Evolutionary conservation across 1,140 invertebrate genomes (phyloP), one percentile per base, ranked within the genome.

Genomic region (Galendromus occidentalis): DNA sequence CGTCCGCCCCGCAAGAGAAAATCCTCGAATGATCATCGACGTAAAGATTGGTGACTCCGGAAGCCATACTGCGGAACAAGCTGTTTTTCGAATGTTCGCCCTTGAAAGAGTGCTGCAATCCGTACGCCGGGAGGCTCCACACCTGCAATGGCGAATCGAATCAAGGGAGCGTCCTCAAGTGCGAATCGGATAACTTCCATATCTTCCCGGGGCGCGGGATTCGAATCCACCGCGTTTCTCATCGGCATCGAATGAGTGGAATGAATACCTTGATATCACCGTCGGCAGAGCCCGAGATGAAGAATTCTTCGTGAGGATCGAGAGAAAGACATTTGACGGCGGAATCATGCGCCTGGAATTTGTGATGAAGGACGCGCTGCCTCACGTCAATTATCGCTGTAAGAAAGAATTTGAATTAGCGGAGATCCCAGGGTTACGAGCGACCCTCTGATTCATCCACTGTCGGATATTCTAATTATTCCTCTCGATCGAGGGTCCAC

Each of bases 1-100:
- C 94, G 80, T 99, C 95, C 41, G 92, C 91, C 65, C 95, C 95
- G 76, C 94, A 98, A 1, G 93, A 98, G 78, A 93, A 98, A 69
- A 99, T 78, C 66, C 93, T 82, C 5, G 84, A 84, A 66, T 82
- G 82, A 22, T 83, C 81, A 76, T 96, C 91, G 55, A 98, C 83
- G 71, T 88, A 84, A 51, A 98, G 79, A 78, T 98, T 92, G 7
- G 91, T 92, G 1, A 98, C 93, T 6, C 95, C 94, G 69, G 92
- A 90, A 47, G 90, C 89, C 70, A 93, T 91, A 74, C 91, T 93
- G 73, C 93, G 90, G 79, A 96, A 95, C 77, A 96, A 91, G 65
- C 88, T 91, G 64, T 86, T 88, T 30, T 76, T 75, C 41, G 72
- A 77, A 77, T 98, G 95, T 77, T 98, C 95, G 7, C 86, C 88